Evolutionary conservation across 2,113 vertebrate genomes (phyloP), one percentile per base, ranked within the genome.

Genomic region (Mastomys coucha): DNA sequence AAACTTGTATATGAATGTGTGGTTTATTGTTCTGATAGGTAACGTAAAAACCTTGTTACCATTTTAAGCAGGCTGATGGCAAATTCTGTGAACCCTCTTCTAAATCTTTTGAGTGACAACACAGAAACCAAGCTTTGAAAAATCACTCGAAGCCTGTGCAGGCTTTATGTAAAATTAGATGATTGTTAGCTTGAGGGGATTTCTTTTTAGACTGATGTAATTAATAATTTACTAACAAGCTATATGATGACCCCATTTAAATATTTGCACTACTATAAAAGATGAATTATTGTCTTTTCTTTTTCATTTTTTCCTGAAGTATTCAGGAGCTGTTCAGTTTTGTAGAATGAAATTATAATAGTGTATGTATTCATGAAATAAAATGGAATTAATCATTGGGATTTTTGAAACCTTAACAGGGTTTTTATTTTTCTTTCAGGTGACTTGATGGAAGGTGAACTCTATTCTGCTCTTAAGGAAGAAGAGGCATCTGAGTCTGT

Each of bases 381-480:
- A 95, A 86, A 36, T 95, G 56, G 31, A 77, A 53, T 84, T 92
- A 51, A 92, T 96, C 26, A 42, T 45, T 91, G 69, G 42, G 10
- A 11, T 58, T 93, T 87, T 91, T 89, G 6, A 86, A 96, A 60
- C 92, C 69, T 96, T 91, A 89, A 2, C 8, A 11, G 19, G 89
- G 16, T 86, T 72, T 81, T 93, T 91, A 36, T 84, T 93, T 95
- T 91, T 87, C 96, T 81, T 95, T 82, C 94, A 99, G 99, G 99
- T 95, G 99, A 99, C 88, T 98, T 99, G 93, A 99, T 99, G 97
- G 99, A 99, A 72, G 99, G 99, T 91, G 99, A 99, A 98, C 98
- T 99, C 93, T 99, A 99, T 98, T 99, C 99, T 3, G 99, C 99
- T 97, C 99, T 99, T 88, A 99, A 99, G 97, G 99, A 99, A 97